A percentile compares a stretch with the other conserved stretches of the same genome.
phyloP scores from a whole-genome alignment of 1,140 invertebrate species.

The Capitella teleta region DNA sequence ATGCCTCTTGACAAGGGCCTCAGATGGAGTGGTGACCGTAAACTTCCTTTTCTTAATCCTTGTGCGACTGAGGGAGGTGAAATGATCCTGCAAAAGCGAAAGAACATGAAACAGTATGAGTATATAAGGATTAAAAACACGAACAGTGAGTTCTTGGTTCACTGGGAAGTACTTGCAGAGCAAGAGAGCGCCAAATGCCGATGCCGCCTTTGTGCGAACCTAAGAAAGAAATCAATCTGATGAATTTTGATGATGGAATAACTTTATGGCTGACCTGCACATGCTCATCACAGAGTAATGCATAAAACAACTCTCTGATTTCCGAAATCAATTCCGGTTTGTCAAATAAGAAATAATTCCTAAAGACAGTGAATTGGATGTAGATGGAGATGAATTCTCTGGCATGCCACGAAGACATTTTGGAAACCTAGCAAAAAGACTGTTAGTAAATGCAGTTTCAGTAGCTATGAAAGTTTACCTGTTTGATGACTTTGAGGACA shows the following conservation, averaged over 20 bases:
- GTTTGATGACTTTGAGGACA: slow-evolving; percentile 40
- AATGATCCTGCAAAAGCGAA: slow-evolving; percentile 23
- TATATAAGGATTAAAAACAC: background rate
- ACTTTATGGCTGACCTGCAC: slow-evolving; percentile 24
- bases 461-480: slow-evolving; percentile 17
- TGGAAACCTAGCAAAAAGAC: background rate
- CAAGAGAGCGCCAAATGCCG: slow-evolving; percentile 71
- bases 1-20: slow-evolving; percentile 35
- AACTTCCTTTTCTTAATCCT: slow-evolving; percentile 29
- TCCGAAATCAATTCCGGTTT: slow-evolving; percentile 17
- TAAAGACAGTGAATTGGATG: slow-evolving; percentile 68
- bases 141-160: slow-evolving; percentile 39
- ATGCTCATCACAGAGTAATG: slow-evolving; percentile 37
- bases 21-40: slow-evolving; percentile 7
- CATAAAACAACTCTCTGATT: slow-evolving; percentile 27
- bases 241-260: background rate
- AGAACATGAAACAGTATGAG: background rate
- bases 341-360: slow-evolving; percentile 58
- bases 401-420: slow-evolving; percentile 60
- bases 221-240: slow-evolving; percentile 17
- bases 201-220: slow-evolving; percentile 62
- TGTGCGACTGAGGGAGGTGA: slow-evolving; percentile 25
- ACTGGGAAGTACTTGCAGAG: slow-evolving; percentile 66
- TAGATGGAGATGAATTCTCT: slow-evolving; percentile 60
- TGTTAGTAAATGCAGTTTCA: background rate